These are phyloP conservation scores for Lepeophtheirus nordmannii DNA, from an alignment of 2,888 invertebrate species.

Conservation along the genomic window DNA sequence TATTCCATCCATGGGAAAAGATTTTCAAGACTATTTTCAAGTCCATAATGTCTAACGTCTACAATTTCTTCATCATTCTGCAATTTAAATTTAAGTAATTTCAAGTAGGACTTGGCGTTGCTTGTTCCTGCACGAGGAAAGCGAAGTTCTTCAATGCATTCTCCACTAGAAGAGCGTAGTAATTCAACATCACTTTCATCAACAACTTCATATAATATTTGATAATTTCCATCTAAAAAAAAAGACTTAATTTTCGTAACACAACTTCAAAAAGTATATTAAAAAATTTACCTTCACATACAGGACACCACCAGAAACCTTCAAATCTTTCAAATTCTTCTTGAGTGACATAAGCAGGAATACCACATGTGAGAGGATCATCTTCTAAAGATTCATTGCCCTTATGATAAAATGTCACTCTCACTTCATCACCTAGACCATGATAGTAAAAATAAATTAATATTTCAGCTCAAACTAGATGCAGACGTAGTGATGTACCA, in stretches of 20 bases:
- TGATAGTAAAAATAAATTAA: constrained; percentile 2
- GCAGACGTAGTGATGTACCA: neutral
- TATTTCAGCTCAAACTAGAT: neutral
- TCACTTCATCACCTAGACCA: constrained; percentile 42
- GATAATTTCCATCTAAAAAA: constrained; percentile 31
- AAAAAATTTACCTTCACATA: constrained; percentile 28
- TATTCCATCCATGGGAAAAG: constrained; percentile 90
- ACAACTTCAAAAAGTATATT: neutral
- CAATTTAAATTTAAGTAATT: constrained; percentile 50
- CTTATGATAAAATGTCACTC: constrained; percentile 53
- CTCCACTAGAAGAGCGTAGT: constrained; percentile 50
- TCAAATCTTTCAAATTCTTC: constrained; percentile 93
- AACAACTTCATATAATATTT: constrained; percentile 43
- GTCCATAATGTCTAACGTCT: constrained; percentile 45
- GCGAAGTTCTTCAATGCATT: constrained; percentile 52
- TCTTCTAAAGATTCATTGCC: constrained; percentile 51
- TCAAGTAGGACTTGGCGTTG: constrained; percentile 75
- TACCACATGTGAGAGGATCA: constrained; percentile 74
- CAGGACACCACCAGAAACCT: constrained; percentile 96
- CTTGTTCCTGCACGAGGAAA: constrained; percentile 75
- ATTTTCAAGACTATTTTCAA: constrained; percentile 56
- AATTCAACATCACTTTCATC: constrained; percentile 66
- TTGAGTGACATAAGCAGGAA: constrained; percentile 95
- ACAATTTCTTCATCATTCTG: constrained; percentile 45
- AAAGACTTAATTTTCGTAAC: constrained; percentile 21